Evolutionary conservation across 2,113 vertebrate genomes (phyloP).

Genomic region (Chaetodon trifascialis): DNA sequence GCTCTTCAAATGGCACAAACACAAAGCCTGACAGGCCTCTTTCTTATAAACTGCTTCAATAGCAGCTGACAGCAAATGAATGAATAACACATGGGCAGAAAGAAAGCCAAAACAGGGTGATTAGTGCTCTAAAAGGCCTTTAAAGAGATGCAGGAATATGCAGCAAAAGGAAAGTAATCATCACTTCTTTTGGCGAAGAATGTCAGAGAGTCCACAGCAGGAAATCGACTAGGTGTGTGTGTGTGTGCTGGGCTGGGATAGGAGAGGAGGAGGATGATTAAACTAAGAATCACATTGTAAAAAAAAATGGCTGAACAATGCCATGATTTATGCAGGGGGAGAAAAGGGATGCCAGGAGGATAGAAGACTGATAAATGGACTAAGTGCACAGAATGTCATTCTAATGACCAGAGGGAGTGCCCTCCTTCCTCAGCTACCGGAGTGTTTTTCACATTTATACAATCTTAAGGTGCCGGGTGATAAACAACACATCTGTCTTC

Average conservation of each 20-base stretch:
- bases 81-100: not conserved
- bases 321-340: conserved; percentile 9
- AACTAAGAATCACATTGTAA: conserved; percentile 6
- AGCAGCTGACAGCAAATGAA: not conserved
- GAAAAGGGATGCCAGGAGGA: not conserved
- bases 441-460: not conserved
- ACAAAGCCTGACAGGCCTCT: conserved; percentile 13
- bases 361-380: conserved; percentile 19
- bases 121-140: not conserved
- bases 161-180: conserved; percentile 28
- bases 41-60: not conserved
- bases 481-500: not conserved
- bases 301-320: conserved; percentile 3
- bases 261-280: conserved; percentile 24
- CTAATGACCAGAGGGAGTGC: not conserved
- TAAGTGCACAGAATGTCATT: conserved; percentile 15
- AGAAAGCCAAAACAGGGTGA: not conserved
- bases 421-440: not conserved
- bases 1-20: not conserved
- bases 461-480: not conserved
- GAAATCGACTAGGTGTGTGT: conserved; percentile 9
- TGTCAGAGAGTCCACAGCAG: not conserved
- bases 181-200: not conserved
- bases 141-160: not conserved
- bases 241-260: not conserved